Conservation (phyloP, 2,797 vertebrate genomes). For the Crypturellus tataupa region DNA sequence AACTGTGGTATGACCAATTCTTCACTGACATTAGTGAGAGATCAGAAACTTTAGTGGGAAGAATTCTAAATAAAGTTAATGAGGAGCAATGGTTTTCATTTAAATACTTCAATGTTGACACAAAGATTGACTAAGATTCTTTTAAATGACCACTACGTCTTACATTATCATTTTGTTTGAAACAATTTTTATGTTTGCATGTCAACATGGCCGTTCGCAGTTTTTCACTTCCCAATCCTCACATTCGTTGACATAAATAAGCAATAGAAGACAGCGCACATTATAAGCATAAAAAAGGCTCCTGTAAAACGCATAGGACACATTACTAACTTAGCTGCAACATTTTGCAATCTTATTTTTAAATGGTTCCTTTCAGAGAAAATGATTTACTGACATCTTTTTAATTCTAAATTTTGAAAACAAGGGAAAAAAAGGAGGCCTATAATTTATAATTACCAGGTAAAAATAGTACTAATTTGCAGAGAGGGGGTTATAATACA, state of each 20-base stretch:
- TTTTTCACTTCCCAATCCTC: neutral
- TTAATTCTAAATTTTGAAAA: neutral
- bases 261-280: neutral
- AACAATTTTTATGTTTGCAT: neutral
- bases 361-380: neutral
- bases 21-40: neutral
- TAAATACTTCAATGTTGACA: neutral
- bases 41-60: neutral
- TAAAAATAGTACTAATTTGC: neutral
- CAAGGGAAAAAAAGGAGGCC: neutral
- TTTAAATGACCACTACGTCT: neutral
- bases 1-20: neutral
- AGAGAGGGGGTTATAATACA: neutral
- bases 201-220: neutral
- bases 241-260: neutral
- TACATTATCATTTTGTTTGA: neutral
- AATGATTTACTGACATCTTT: neutral
- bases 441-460: neutral
- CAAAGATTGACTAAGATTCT: neutral
- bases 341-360: neutral
- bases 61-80: neutral
- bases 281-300: neutral
- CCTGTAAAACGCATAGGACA: neutral
- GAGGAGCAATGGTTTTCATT: neutral
- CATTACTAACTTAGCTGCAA: neutral